Evolutionary conservation across 2,888 invertebrate species (phyloP).

Genomic region (Catotricha subobsoleta): DNA sequence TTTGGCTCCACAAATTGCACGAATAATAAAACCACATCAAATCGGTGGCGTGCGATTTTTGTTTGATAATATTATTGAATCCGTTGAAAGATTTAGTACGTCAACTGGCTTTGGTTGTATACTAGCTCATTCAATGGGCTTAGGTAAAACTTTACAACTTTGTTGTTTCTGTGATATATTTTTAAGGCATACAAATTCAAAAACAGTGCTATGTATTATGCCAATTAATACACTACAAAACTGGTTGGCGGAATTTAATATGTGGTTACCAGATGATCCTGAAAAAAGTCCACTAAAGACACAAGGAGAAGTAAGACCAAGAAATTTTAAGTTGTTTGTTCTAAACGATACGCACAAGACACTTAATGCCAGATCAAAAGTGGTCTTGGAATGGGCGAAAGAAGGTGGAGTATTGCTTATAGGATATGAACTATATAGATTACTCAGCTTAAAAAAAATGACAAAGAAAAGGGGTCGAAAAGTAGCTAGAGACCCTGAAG

Average conservation of each 20-base stretch:
- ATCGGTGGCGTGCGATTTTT: constrained; percentile 89
- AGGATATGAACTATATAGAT: constrained; percentile 90
- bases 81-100: constrained; percentile 67
- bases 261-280: constrained; percentile 77
- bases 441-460: constrained; percentile 63
- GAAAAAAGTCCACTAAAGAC: constrained; percentile 35
- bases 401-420: constrained; percentile 87
- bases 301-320: constrained; percentile 51
- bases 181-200: constrained; percentile 71
- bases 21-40: constrained; percentile 91
- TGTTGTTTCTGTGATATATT: constrained; percentile 95
- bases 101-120: constrained; percentile 94
- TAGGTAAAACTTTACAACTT: constrained; percentile 95
- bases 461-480: constrained; percentile 34
- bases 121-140: constrained; percentile 96
- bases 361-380: constrained; percentile 68
- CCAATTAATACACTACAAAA: constrained; percentile 98
- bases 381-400: constrained; percentile 69
- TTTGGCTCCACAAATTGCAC: constrained; percentile 76
- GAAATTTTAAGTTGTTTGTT: constrained; percentile 75
- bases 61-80: constrained; percentile 94
- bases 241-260: constrained; percentile 92
- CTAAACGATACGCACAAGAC: constrained; percentile 91
- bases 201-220: constrained; percentile 87
- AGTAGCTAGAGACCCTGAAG: constrained; percentile 21